Conservation (phyloP, 2,113 vertebrate species). For the Limanda limanda region DNA sequence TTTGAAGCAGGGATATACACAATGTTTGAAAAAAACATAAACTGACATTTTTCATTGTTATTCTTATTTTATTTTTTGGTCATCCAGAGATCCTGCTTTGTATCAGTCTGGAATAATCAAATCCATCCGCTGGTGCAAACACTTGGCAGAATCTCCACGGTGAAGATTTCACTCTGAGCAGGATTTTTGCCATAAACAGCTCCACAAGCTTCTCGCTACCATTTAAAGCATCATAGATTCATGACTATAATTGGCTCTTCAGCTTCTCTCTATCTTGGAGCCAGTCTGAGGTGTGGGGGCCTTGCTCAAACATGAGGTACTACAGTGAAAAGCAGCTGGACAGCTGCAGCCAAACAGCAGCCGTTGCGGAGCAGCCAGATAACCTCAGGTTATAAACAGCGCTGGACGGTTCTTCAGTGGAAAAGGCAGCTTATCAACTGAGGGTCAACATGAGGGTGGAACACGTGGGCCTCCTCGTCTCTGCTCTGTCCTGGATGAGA, state of each 20-base stretch:
- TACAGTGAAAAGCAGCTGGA: conserved; percentile 41
- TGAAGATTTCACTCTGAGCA: conserved; percentile 45
- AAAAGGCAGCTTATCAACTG: conserved; percentile 45
- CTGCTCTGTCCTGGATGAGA: conserved; percentile 12
- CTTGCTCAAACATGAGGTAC: conserved; percentile 1
- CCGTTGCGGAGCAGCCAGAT: conserved; percentile 50
- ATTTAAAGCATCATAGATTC: conserved; percentile 35
- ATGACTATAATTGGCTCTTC: conserved; percentile 21
- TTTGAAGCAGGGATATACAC: background rate
- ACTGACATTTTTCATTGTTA: conserved; percentile 37
- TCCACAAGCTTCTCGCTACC: conserved; percentile 26
- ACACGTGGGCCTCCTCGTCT: conserved; percentile 13
- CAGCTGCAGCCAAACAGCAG: conserved; percentile 36
- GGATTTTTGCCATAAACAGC: conserved; percentile 48
- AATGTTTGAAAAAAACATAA: conserved; percentile 38
- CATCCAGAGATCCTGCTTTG: conserved; percentile 48
- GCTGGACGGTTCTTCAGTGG: background rate
- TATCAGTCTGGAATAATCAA: conserved; percentile 65
- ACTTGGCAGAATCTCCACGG: conserved; percentile 59
- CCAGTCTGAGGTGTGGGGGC: background rate
- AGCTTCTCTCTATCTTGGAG: conserved; percentile 19
- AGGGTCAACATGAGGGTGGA: conserved; percentile 43
- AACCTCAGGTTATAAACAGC: conserved; percentile 69
- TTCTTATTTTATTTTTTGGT: conserved; percentile 1
- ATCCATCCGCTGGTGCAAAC: conserved; percentile 66